Base-by-base conservation (phyloP, 2,113 vertebrate genomes). In the Micronycteris hirsuta region DNA sequence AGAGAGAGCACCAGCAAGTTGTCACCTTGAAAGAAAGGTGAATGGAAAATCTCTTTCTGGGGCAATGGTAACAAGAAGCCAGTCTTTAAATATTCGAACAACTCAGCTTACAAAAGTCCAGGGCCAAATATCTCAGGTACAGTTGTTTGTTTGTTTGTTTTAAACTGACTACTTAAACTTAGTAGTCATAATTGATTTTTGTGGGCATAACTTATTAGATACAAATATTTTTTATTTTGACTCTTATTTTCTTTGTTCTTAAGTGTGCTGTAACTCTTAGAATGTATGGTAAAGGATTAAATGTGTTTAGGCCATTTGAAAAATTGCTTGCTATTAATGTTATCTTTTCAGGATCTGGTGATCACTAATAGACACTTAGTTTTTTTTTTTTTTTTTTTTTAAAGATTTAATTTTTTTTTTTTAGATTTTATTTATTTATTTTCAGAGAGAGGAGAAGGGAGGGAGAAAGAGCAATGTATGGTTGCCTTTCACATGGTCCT, bases 1-100 rank as follows among this genome's bases (percentile, higher is more conserved):
- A 33, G 99, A 99, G 95, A 99, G 98, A n/a, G 97, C 99, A 88
- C 96, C 96, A 81, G 93, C 96, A 94, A 94, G 70, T 93, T 98
- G 98, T 97, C 98, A 98, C 7, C 95, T 97, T 31, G 97, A 98
- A 98, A 98, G 95, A 84, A 99, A 99, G 67, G 89, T 97, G 22
- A 98, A 98, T 97, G 98, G 99, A 96, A 99, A 99, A 95, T 98
- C 98, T n/a, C 97, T 98, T 67, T 98, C 98, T 16, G 99, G 99
- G 89, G 98, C 98, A 0, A 98, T 99, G 4, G 99, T 99, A 94
- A 99, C 99, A 33, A 99, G 99, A 97, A 99, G 99, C 96, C 99
- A 99, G 95, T 99, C 99, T 45, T 98, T 99, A 97, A 99, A 99
- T 98, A 98, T 99, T 98, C 98, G 98, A 83, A 98, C 98, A 91